A percentile compares a stretch with the other conserved stretches of the same genome.
Evolutionary conservation across 2,888 invertebrate genomes (phyloP).

Genomic region (Macrosiphum euphorbiae): DNA sequence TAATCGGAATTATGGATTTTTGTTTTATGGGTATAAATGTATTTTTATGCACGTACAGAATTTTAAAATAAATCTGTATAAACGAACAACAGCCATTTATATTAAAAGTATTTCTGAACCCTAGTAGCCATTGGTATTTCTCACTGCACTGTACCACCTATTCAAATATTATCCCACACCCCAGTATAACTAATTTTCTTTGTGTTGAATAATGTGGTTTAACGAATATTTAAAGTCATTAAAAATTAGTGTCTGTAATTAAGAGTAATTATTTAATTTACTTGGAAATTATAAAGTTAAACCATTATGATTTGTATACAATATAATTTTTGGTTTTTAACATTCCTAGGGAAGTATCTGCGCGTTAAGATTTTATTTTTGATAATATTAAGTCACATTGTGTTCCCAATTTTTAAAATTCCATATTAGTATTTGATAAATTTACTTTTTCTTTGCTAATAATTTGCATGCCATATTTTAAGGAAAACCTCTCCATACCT

Average conservation of each 20-base stretch:
- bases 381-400: not conserved
- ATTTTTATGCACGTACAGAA: not conserved
- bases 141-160: not conserved
- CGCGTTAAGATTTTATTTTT: not conserved
- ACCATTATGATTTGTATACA: conserved; percentile 17
- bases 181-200: not conserved
- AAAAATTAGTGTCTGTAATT: conserved; percentile 54
- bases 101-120: not conserved
- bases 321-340: conserved; percentile 34
- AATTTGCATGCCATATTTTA: not conserved
- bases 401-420: not conserved
- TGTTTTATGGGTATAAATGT: not conserved
- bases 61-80: not conserved
- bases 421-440: not conserved
- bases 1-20: not conserved
- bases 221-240: conserved; percentile 30
- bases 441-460: not conserved
- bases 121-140: not conserved
- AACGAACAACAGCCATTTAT: not conserved
- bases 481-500: not conserved
- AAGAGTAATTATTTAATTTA: conserved; percentile 54
- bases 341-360: not conserved
- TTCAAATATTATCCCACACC: conserved; percentile 29
- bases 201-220: conserved; percentile 32
- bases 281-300: conserved; percentile 32